Evolutionary conservation across 2,113 vertebrate genomes (phyloP).

Genomic region (Albula glossodonta): DNA sequence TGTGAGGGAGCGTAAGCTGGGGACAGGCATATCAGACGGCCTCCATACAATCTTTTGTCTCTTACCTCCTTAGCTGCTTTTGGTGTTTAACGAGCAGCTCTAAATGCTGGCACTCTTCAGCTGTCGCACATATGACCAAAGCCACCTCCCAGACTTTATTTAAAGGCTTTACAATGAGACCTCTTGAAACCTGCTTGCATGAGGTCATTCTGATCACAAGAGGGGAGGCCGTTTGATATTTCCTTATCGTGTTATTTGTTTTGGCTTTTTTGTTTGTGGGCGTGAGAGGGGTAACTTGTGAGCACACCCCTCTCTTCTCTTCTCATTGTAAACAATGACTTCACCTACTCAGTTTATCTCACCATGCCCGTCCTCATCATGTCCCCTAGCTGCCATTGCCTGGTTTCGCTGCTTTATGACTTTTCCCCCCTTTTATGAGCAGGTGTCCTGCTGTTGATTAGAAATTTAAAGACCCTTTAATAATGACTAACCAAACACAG

Average conservation of each 20-base stretch:
- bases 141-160: background rate
- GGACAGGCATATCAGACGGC: background rate
- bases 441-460: slow-evolving; percentile 44
- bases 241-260: slow-evolving; percentile 3
- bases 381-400: slow-evolving; percentile 45
- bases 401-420: slow-evolving; percentile 61
- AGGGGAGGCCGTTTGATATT: background rate
- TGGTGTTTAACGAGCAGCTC: background rate
- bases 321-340: slow-evolving; percentile 38
- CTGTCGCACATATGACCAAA: background rate
- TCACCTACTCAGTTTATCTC: slow-evolving; percentile 56
- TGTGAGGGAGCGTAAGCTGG: background rate
- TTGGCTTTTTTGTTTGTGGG: background rate
- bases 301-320: background rate
- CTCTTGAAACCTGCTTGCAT: background rate
- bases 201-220: background rate
- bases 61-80: background rate
- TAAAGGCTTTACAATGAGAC: background rate
- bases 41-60: background rate
- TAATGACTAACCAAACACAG: slow-evolving; percentile 60
- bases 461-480: slow-evolving; percentile 55
- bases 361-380: slow-evolving; percentile 30
- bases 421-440: slow-evolving; percentile 52
- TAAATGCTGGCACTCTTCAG: background rate
- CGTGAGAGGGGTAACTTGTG: no score